Base-by-base conservation (phyloP, 2,888 invertebrate genomes). In the Melolontha melolontha region DNA sequence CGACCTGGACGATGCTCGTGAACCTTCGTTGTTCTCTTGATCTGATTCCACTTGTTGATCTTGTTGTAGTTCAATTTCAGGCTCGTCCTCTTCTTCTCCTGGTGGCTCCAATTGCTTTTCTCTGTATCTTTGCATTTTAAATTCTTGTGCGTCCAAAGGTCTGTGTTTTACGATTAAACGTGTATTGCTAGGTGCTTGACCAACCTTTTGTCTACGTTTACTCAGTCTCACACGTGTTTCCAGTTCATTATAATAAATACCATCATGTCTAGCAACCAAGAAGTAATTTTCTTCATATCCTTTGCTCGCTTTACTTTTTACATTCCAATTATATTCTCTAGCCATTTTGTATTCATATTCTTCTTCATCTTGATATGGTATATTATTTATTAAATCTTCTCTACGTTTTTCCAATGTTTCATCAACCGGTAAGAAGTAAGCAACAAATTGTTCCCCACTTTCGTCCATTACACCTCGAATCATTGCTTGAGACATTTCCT, bases 401-500 rank as follows among this genome's bases (percentile, higher is more conserved):
- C 94, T 90, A 29, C 98, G 88, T 84, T 98, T 98, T 73, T 90
- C 89, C 74, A 98, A 85, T 0, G 98, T 98, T 8, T 94, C 94
- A 42, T 96, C 95, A 0, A 96, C 93, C 0, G 99, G 99, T 72
- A 98, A 85, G 86, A 99, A 99, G 84, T 99, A 98, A 0, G 98
- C 98, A 0, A 99, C 98, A 84, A 98, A 99, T 83, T 98, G 98
- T 84, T 98, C 97, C 17, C 98, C 98, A 78, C 95, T 96, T 84
- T 97, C 97, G 80, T 99, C 98, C 93, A 97, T 97, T 81, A 99
- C 98, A 91, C 98, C 99, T 82, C 97, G 90, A 85, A 98, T 98
- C 96, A 98, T 97, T 77, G 98, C 98, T 83, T 98, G 97, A 29
- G 97, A 97, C 97, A 98, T 98, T 81, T 97, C 96, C 82, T 98